Evolutionary conservation across 1,140 invertebrate genomes (phyloP).

Genomic region (Ephestia elutella): DNA sequence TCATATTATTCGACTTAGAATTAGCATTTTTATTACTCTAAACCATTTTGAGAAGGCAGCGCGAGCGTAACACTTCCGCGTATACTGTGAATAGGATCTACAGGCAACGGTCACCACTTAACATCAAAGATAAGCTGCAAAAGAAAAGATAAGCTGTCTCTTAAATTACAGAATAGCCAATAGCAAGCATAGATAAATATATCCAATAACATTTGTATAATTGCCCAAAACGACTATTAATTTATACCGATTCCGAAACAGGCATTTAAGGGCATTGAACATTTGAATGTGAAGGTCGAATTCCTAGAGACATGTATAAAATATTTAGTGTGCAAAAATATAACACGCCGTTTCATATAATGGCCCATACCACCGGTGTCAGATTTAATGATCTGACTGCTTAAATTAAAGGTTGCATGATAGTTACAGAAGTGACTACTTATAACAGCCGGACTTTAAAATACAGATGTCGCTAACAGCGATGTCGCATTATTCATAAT

Average conservation of each 20-base stretch:
- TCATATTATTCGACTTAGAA: too few relatives aligned
- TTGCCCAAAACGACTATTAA: not conserved
- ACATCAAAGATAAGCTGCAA: not conserved
- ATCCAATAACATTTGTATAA: not conserved
- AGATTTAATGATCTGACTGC: too few relatives aligned
- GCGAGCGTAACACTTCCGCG: too few relatives aligned
- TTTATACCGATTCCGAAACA: slow-evolving; percentile 17
- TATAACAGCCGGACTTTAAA: too few relatives aligned
- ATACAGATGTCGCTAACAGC: too few relatives aligned
- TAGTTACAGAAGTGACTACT: too few relatives aligned
- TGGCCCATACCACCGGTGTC: not conserved
- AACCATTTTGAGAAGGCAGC: too few relatives aligned
- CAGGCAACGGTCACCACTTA: not conserved
- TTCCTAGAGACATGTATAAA: slow-evolving; percentile 27
- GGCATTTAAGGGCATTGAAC: slow-evolving; percentile 49
- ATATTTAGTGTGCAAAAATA: slow-evolving; percentile 18
- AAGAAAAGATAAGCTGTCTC: too few relatives aligned
- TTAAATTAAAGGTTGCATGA: too few relatives aligned
- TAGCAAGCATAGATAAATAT: not conserved
- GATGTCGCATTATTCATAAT: too few relatives aligned
- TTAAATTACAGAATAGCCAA: not conserved
- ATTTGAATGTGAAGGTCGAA: slow-evolving; percentile 36
- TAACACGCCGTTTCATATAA: not conserved
- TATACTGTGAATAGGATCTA: too few relatives aligned
- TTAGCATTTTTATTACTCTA: too few relatives aligned